Evolutionary conservation across 2,113 vertebrate species (phyloP), one percentile per base, ranked within the genome.

Genomic region (Balaeniceps rex): DNA sequence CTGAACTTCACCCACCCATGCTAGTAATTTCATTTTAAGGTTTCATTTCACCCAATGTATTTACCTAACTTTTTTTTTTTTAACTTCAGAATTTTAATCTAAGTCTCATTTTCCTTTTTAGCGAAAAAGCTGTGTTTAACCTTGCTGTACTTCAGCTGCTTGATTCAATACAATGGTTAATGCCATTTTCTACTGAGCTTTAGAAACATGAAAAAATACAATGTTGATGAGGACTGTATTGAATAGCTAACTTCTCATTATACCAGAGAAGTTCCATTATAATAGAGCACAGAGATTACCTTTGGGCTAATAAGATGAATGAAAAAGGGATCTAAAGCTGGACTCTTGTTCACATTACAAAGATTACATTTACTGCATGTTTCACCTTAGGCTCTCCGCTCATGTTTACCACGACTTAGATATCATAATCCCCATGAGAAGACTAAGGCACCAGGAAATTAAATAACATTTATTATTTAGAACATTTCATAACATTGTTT

Each of bases 1-100:
- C 19, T 94, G 78, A 95, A 83, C 85, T 96, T 97, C 94, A 83
- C 83, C 96, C 90, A 97, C 93, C 93, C 90, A 92, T 96, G 88
- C 58, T 93, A 85, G 63, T 60, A 93, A 93, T 95, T 94, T 97
- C 77, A 96, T 88, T 96, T 96, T 93, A 97, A 94, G 93, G 96
- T 93, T 95, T 95, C 91, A 83, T 98, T 97, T 97, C 95, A 87
- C 75, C 75, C 70, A 69, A n/a, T 52, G 21, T 77, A 57, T 83
- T 94, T 95, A 87, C 83, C 42, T 77, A 78, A 51, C 19, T 81
- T 87, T 88, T 86, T 55, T 90, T 87, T 70, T 64, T 34, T n/a
- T n/a, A n/a, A 52, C 77, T 93, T 93, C 55, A 74, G 71, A 82
- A 65, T 89, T 95, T 95, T 88, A 92, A 94, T 97, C 88, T 74